phyloP scores from a whole-genome alignment of 2,113 vertebrate species.

The Apodemus speciosus region DNA sequence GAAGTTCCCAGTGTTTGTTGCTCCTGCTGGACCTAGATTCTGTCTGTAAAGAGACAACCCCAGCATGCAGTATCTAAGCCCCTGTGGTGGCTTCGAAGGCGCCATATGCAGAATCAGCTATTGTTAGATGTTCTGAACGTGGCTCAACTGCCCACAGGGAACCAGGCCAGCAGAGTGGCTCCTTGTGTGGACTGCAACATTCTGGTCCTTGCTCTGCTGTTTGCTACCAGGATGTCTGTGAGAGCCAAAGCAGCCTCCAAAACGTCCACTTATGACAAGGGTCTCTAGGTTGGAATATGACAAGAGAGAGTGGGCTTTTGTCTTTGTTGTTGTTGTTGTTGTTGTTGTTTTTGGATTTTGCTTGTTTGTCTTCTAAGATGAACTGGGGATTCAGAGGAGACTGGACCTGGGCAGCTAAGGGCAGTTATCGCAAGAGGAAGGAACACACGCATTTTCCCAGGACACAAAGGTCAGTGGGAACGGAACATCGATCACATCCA shows the following conservation, averaged over 20 bases:
- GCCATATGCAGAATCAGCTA: not conserved
- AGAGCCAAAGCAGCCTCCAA: not conserved
- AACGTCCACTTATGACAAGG: not conserved
- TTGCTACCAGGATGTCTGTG: constrained; percentile 9
- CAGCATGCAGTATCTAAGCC: not conserved
- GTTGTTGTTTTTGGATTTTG: no score
- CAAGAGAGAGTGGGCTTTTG: not conserved
- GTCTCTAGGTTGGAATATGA: not conserved
- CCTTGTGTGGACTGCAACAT: not conserved
- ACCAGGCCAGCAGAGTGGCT: not conserved
- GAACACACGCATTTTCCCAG: constrained; percentile 18
- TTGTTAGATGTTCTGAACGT: constrained; percentile 1
- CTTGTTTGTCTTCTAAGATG: not conserved
- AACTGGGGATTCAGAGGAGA: not conserved
- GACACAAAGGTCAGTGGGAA: not conserved
- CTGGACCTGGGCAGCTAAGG: not conserved
- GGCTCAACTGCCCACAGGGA: not conserved
- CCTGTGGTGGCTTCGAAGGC: not conserved
- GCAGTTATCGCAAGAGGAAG: not conserved
- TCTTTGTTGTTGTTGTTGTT: not conserved
- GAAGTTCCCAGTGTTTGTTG: not conserved
- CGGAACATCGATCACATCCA: not conserved
- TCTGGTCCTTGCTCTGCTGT: constrained; percentile 34
- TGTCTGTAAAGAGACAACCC: not conserved
- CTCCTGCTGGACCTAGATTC: not conserved